Evolutionary conservation across 2,113 vertebrate genomes (phyloP), one percentile per base, ranked within the genome.

Genomic region (Rhea americana): DNA sequence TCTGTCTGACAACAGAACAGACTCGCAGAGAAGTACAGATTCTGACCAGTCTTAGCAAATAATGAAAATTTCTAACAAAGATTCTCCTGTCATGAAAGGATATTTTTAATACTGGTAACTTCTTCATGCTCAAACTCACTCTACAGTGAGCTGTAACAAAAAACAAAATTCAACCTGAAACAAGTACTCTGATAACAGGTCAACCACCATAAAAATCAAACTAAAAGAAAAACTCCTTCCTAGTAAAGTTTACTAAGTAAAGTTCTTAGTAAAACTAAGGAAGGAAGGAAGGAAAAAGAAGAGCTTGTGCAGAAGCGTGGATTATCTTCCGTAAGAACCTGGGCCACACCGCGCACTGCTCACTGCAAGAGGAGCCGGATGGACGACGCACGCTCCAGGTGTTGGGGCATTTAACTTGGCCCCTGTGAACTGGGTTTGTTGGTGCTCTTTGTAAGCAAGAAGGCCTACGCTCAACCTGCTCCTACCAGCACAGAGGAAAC

Each of bases 11-110:
- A 75, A 48, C 63, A 63, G 56, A 75, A 32, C n/a, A 67, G 61
- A 21, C n/a, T 10, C 0, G 0, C 3, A 43, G 41, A 72, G 22
- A 25, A 68, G 47, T 4, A 24, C 1, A 30, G 28, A 43, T 3
- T 41, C 71, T 37, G 90, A 9, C 20, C 56, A 20, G 56, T 80
- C 91, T 48, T 56, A 82, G 35, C 26, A 35, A 93, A 85, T 32
- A 73, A 75, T 47, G 18, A 3, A 61, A 17, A 25, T 7, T 35
- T 70, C 43, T 55, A 62, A 62, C 28, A 56, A 56, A 85, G 45
- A 48, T 0, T 0, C 35, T 65, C 45, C 43, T 80, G 47, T 43
- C 45, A 62, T 4, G 15, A 56, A 78, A 79, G 8, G 55, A 8
- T 55, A 16, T 90, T 90, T 80, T 90, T 73, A 82, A 62, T 90